phyloP scores from a whole-genome alignment of 2,888 invertebrate species.

The Spodoptera exigua region DNA sequence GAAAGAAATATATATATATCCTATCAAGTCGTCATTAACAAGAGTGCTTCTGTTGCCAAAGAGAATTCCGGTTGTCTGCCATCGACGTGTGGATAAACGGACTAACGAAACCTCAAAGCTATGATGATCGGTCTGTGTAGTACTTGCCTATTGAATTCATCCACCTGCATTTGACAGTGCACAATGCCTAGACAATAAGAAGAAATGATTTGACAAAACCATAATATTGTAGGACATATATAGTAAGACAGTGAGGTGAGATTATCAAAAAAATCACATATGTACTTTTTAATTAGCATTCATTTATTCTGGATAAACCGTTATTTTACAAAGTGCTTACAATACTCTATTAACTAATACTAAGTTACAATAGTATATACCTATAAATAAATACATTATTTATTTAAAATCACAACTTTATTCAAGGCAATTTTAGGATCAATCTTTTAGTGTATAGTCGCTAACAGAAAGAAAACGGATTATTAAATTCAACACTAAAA shows the following conservation, averaged over 20 bases:
- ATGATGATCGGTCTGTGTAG: conserved; percentile 25
- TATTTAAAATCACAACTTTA: conserved; percentile 76
- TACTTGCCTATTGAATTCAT: conserved; percentile 21
- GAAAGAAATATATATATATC: too few relatives aligned
- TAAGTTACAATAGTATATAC: conserved; percentile 64
- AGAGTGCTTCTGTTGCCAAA: conserved; percentile 19
- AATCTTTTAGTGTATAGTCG: conserved; percentile 36
- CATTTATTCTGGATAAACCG: conserved; percentile 79
- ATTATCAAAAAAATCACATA: conserved; percentile 44
- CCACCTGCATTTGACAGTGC: conserved; percentile 43
- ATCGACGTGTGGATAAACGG: conserved; percentile 52
- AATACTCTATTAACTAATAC: conserved; percentile 50
- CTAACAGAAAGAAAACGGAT: conserved; percentile 31
- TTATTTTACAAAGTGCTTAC: conserved; percentile 75
- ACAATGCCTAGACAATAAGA: not conserved
- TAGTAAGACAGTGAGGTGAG: not conserved
- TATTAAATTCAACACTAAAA: conserved; percentile 15
- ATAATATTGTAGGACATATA: not conserved
- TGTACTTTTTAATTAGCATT: conserved; percentile 64
- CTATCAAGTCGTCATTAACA: conserved; percentile 8
- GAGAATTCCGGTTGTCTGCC: conserved; percentile 47
- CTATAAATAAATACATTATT: conserved; percentile 78
- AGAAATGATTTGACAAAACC: conserved; percentile 1
- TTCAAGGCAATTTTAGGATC: conserved; percentile 72
- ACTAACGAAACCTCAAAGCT: conserved; percentile 39